Base-by-base conservation (phyloP, 1,140 invertebrate species). In the Orussus abietinus region DNA sequence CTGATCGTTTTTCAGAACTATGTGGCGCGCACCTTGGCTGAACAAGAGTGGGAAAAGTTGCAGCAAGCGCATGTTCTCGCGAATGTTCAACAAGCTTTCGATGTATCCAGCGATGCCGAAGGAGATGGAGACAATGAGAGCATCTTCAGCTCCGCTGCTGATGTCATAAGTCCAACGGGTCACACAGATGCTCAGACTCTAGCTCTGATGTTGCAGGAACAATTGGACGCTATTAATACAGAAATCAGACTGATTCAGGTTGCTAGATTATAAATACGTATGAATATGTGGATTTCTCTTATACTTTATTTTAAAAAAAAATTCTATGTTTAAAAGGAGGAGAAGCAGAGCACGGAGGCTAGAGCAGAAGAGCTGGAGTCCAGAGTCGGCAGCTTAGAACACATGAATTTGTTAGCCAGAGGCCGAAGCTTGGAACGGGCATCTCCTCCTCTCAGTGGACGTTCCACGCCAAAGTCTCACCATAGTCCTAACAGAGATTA, bases 281-380 rank as follows among this genome's bases (percentile, higher is more conserved):
- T 67, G 80, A 4, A n/a, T n/a, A n/a, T n/a, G n/a, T n/a, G n/a
- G n/a, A n/a, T n/a, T n/a, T n/a, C n/a, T n/a, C n/a, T n/a, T n/a
- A n/a, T n/a, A n/a, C n/a, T n/a, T n/a, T n/a, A n/a, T n/a, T n/a
- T n/a, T n/a, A n/a, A n/a, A n/a, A n/a, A n/a, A n/a, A n/a, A n/a
- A n/a, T n/a, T n/a, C n/a, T n/a, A n/a, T n/a, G n/a, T n/a, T n/a
- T 96, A 97, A 31, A 92, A 99, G 79, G 96, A 99, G 76, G 96
- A 99, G 75, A 99, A 99, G 66, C 92, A 99, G 71, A 94, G 83
- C 59, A 96, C 92, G 3, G 96, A 99, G 72, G 90, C 94, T 1
- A 66, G 95, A 37, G 96, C 96, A 1, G 96, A 99, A 72, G 95
- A 98, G 69, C 75, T 99, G 20, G 96, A 99, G 71, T 95, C 92